Evolutionary conservation across 2,113 vertebrate genomes (phyloP), one percentile per base, ranked within the genome.

Genomic region (Oncorhynchus kisutch): DNA sequence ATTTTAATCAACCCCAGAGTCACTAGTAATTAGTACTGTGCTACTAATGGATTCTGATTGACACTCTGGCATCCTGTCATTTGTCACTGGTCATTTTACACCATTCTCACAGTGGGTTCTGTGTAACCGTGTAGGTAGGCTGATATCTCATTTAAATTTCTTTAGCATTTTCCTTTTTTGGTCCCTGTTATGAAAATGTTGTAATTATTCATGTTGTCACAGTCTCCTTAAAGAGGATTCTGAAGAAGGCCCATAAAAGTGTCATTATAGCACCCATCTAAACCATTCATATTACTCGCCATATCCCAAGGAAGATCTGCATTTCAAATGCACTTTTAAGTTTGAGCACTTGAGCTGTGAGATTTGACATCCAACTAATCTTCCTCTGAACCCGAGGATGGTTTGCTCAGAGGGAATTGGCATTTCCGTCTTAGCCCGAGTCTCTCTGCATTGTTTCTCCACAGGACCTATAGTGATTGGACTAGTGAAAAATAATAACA

Each of bases 1-100:
- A 84, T 89, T 91, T 85, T 93, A 91, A 93, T 91, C 89, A 92
- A 91, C 88, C 89, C 79, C 54, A 60, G 82, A 91, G 90, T 89
- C 88, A 70, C 74, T 85, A 78, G 81, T 90, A 91, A 92, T 92
- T 90, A 92, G 85, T 84, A 72, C 74, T 83, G 84, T 80, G 81
- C 69, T 25, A 85, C 86, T 91, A 90, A 92, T 91, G 85, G 82
- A 90, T 92, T 89, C 79, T 81, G 84, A 89, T 87, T 84, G 86
- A 87, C 84, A 85, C 77, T 83, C 81, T 82, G 78, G 85, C 81
- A 84, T 87, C 68, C 67, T 67, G 69, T 74, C 73, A 68, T 82
- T 82, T 82, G 65, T 70, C 22, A 16, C 59, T 11, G 67, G 70
- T 85, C 77, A 34, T 83, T 86, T 78, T 51, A 78, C 69, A 54